Conservation (phyloP, 2,113 vertebrate species). For the Ia io region DNA sequence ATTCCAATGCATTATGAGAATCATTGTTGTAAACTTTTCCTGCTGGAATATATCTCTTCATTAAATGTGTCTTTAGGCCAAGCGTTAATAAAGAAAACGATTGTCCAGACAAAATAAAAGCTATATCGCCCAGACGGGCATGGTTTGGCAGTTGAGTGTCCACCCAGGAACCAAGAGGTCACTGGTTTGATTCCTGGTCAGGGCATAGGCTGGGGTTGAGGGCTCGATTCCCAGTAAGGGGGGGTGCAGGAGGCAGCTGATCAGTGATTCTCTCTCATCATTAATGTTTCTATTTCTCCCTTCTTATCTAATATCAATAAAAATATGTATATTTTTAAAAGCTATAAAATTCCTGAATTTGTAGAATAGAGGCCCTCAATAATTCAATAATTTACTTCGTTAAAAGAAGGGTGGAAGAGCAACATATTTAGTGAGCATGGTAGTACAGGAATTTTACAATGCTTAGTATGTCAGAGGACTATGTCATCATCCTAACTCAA, state of each 20-base stretch:
- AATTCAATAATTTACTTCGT: conserved; percentile 19
- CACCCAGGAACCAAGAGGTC: too few species aligned
- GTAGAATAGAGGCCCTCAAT: background rate
- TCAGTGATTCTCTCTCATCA: too few species aligned
- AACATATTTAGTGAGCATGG: background rate
- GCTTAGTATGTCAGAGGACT: background rate
- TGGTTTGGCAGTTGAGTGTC: too few species aligned
- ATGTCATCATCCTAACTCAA: background rate
- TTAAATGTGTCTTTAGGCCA: background rate
- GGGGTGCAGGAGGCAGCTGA: too few species aligned
- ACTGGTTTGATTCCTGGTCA: too few species aligned
- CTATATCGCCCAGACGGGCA: background rate
- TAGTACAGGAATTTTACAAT: conserved; percentile 7
- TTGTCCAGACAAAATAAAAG: background rate
- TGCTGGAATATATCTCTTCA: background rate
- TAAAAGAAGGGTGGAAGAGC: background rate
- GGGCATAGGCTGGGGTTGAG: too few species aligned
- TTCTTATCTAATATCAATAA: too few species aligned
- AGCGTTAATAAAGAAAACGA: background rate
- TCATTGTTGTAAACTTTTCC: background rate
- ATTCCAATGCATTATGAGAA: conserved; percentile 11
- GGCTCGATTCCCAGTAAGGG: too few species aligned
- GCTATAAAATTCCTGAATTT: background rate
- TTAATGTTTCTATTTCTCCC: too few species aligned
- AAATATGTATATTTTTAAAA: background rate